Base-by-base conservation (phyloP, 1,140 invertebrate species). In the Cardiocondyla obscurior region DNA sequence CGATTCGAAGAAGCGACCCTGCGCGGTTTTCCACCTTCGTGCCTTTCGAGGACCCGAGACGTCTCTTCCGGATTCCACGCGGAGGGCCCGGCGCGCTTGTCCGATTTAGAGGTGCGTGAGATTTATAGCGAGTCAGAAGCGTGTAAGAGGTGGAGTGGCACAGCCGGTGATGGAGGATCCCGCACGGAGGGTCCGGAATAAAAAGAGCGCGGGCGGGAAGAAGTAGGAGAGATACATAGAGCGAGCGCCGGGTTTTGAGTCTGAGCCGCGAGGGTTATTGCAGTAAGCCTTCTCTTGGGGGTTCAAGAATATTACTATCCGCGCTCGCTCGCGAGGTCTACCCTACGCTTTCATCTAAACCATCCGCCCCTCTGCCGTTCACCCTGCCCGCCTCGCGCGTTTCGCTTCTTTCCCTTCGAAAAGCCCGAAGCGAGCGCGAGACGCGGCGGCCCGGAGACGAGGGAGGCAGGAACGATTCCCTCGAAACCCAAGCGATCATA, bases 211-310 rank as follows among this genome's bases (percentile, higher is more conserved):
- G 7, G 42, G 57, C n/a, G 19, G 44, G 33, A 3, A 25, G 67
- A 62, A 70, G 85, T 79, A 86, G 89, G 83, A 84, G 87, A 87
- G 86, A 90, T 85, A 90, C 84, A 89, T 81, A 81, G 89, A 89
- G 88, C 84, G 85, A 88, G 83, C 79, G 89, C 79, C 85, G 86
- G 90, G 89, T 89, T 93, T 92, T 92, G 91, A 90, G 92, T 90
- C 91, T 90, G 90, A 92, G 91, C 92, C 90, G 91, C 87, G 91
- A 90, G 92, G 93, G 93, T 94, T 94, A 93, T 93, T 94, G 93
- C 92, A 93, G 91, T 93, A 93, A 93, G 92, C 92, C 93, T 93
- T 90, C 93, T 94, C 93, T 91, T 93, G 92, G 93, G 93, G 92
- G 90, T 94, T 93, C 89, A 93, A 92, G 90, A 94, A 94, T 94